Conservation (phyloP, 1,140 invertebrate genomes). For the Hypothenemus hampei region DNA sequence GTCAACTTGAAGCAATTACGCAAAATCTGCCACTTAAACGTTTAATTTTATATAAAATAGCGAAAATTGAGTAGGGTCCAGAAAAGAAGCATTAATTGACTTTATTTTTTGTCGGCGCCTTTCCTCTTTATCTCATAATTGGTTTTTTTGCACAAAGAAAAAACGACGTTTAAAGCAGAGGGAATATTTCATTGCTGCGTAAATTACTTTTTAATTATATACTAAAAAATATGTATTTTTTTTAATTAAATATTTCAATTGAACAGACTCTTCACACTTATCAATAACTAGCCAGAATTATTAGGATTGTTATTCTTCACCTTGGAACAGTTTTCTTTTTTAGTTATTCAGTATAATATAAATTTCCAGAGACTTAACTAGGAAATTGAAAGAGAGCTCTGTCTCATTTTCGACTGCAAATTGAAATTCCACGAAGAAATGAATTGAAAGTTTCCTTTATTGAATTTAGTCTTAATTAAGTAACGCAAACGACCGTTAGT, state of each 20-base stretch:
- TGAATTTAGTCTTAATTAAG: no score
- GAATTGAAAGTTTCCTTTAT: not conserved
- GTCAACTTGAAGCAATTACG: no score
- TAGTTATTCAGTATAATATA: not conserved
- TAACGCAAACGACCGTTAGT: no score
- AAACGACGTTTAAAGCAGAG: not conserved
- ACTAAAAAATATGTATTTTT: no score
- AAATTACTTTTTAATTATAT: not conserved
- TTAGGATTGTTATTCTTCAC: no score
- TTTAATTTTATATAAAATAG: not conserved
- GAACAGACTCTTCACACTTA: no score
- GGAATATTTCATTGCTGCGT: not conserved
- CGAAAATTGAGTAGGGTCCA: not conserved
- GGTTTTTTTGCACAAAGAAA: not conserved
- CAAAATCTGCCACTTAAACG: not conserved
- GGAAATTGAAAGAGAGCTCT: not conserved
- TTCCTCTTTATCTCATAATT: not conserved
- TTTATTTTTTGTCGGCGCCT: not conserved
- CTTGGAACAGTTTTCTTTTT: not conserved
- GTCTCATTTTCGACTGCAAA: not conserved
- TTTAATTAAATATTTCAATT: no score
- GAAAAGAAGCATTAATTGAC: not conserved
- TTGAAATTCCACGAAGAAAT: not conserved
- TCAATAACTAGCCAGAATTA: no score
- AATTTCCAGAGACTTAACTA: not conserved